Evolutionary conservation across 2,888 invertebrate genomes (phyloP).

Genomic region (Meiosimyza decipiens): DNA sequence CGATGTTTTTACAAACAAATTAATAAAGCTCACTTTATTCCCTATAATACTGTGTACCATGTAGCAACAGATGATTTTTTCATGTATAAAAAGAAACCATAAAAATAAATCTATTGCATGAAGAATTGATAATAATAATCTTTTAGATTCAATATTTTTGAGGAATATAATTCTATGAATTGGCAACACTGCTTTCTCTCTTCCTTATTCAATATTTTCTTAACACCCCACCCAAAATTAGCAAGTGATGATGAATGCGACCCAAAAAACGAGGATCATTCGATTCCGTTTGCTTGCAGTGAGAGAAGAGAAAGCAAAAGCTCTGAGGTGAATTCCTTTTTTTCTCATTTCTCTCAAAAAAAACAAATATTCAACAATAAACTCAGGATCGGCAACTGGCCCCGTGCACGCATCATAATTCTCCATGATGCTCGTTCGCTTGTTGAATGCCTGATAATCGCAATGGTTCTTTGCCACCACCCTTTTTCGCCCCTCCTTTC

Average conservation of each 20-base stretch:
- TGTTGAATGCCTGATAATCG: neutral
- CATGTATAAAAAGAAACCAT: too few species aligned
- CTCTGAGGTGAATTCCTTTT: neutral
- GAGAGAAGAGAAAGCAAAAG: conserved; percentile 9
- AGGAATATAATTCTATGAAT: too few species aligned
- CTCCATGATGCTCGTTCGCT: conserved; percentile 23
- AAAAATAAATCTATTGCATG: too few species aligned
- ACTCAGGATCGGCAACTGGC: neutral
- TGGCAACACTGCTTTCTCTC: too few species aligned
- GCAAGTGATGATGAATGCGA: neutral
- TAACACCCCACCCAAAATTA: conserved; percentile 9
- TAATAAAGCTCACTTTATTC: too few species aligned
- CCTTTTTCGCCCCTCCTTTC: neutral
- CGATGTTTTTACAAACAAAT: too few species aligned
- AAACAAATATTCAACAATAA: neutral
- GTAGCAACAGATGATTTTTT: too few species aligned
- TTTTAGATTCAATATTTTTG: too few species aligned
- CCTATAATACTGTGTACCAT: too few species aligned
- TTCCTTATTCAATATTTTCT: too few species aligned
- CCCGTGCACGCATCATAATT: neutral
- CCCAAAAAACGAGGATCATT: conserved; percentile 21
- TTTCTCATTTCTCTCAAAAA: neutral
- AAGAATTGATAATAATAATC: too few species aligned
- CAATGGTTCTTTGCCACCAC: neutral
- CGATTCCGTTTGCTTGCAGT: neutral